These are phyloP conservation scores for Caenorhabditis brenneri DNA, from an alignment of 1,140 invertebrate genomes.

Conservation along the genomic window DNA sequence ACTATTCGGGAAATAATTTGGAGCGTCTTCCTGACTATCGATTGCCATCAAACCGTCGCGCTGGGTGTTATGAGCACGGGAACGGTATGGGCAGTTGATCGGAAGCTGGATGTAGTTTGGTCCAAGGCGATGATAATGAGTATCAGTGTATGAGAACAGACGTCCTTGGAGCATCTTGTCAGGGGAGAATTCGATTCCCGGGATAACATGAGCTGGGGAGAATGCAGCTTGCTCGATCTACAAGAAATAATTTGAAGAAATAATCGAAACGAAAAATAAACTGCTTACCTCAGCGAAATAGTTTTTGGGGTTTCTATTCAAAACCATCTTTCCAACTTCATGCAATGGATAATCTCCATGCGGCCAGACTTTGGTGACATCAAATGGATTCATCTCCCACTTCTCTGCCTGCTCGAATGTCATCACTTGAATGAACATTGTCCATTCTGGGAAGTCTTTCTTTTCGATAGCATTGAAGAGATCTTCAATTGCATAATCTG, in stretches of 20 bases:
- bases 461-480: slow-evolving; percentile 86
- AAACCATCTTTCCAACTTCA: slow-evolving; percentile 84
- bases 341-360: slow-evolving; percentile 89
- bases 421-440: slow-evolving; percentile 72
- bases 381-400: slow-evolving; percentile 84
- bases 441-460: slow-evolving; percentile 83
- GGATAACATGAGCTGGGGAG: slow-evolving; percentile 86
- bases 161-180: slow-evolving; percentile 87
- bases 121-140: slow-evolving; percentile 88
- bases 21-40: slow-evolving; percentile 76
- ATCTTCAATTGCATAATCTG: slow-evolving; percentile 86
- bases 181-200: slow-evolving; percentile 85
- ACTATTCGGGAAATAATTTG: slow-evolving; percentile 94
- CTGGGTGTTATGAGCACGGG: slow-evolving; percentile 79
- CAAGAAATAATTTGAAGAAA: slow-evolving; percentile 71
- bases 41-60: slow-evolving; percentile 81
- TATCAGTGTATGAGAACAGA: slow-evolving; percentile 89
- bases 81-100: slow-evolving; percentile 85
- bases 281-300: slow-evolving; percentile 55
- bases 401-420: slow-evolving; percentile 73
- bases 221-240: slow-evolving; percentile 90
- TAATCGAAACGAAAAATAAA: not conserved
- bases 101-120: slow-evolving; percentile 89
- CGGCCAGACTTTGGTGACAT: slow-evolving; percentile 81
- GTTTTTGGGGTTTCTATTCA: slow-evolving; percentile 84